Conservation (phyloP, 2,888 invertebrate species). For the Phaonia tiefii region DNA sequence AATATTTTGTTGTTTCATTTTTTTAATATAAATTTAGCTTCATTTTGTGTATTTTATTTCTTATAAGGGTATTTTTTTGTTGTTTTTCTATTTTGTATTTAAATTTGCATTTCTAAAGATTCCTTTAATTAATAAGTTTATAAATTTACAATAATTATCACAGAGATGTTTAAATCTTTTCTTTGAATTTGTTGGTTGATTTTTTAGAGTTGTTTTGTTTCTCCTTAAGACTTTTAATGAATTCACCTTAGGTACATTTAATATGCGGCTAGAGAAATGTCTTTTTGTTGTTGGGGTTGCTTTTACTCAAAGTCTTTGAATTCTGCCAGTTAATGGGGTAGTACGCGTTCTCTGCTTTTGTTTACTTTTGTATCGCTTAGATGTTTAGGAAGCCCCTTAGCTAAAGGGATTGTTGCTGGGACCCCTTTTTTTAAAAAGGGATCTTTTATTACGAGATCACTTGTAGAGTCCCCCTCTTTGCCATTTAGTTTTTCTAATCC, state of each 20-base stretch:
- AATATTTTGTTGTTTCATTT: conserved; percentile 71
- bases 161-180: conserved; percentile 81
- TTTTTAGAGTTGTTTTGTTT: conserved; percentile 72
- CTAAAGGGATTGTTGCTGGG: not conserved
- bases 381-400: not conserved
- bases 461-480: conserved; percentile 68
- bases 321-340: not conserved
- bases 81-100: conserved; percentile 58
- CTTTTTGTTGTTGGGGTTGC: conserved; percentile 32
- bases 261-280: conserved; percentile 64
- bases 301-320: conserved; percentile 43
- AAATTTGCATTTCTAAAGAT: conserved; percentile 71
- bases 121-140: conserved; percentile 72
- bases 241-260: conserved; percentile 78
- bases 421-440: conserved; percentile 60
- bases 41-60: conserved; percentile 70
- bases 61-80: conserved; percentile 74
- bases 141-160: conserved; percentile 81
- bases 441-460: conserved; percentile 71
- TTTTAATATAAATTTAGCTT: conserved; percentile 69
- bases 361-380: conserved; percentile 11
- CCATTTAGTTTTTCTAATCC: conserved; percentile 40
- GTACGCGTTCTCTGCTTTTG: conserved; percentile 25
- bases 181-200: conserved; percentile 79
- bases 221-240: conserved; percentile 73